Evolutionary conservation across 2,797 vertebrate genomes (phyloP).

Genomic region (Chlorospingus semifuscus): DNA sequence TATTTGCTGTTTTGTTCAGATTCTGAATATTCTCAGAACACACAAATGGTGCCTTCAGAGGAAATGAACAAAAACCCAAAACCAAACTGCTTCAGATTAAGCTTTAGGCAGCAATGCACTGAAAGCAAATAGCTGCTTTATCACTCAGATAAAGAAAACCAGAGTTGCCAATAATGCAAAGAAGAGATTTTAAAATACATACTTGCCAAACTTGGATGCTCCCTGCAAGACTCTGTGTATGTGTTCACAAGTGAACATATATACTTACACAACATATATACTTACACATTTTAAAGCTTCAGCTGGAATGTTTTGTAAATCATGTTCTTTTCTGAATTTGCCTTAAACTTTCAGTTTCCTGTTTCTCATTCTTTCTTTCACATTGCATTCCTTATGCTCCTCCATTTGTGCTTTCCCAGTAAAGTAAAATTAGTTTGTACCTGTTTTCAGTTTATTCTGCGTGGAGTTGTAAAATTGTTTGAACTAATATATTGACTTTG

Average conservation of each 20-base stretch:
- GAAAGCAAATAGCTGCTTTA: background rate
- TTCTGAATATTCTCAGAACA: background rate
- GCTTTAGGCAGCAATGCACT: background rate
- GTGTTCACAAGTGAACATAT: background rate
- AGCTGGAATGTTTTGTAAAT: background rate
- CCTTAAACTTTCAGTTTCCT: background rate
- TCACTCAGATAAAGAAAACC: background rate
- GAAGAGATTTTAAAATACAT: background rate
- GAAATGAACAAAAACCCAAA: background rate
- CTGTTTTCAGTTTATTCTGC: background rate
- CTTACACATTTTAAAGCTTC: background rate
- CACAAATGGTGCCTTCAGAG: background rate
- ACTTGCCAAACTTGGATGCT: background rate
- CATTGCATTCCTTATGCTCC: background rate
- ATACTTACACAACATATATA: fast-evolving
- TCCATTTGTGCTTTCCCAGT: background rate
- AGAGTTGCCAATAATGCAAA: background rate
- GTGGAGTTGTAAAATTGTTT: background rate
- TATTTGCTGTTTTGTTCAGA: background rate
- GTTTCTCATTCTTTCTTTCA: background rate
- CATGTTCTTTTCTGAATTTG: background rate
- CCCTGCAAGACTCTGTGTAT: background rate
- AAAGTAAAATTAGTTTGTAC: background rate
- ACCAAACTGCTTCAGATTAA: background rate
- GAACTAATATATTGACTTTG: background rate